phyloP scores from a whole-genome alignment of 2,797 vertebrate species.

The Gymnoscopelus braueri region DNA sequence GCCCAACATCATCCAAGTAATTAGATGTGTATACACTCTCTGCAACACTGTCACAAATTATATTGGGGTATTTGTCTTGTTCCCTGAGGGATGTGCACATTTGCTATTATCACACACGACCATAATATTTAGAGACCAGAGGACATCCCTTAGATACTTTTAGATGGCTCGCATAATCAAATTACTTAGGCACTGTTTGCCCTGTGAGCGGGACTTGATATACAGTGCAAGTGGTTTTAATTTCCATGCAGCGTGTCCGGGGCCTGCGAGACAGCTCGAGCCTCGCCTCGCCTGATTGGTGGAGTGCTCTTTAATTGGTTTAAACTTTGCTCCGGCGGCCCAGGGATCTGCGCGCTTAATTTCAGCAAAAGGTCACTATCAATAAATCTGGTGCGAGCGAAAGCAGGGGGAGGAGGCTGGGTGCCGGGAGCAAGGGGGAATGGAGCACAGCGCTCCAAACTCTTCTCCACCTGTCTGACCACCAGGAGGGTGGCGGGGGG shows the following conservation, averaged over 20 bases:
- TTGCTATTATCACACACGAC: slow-evolving; percentile 47
- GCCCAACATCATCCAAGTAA: slow-evolving; percentile 42
- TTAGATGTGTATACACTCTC: slow-evolving; percentile 47
- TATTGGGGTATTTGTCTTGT: slow-evolving; percentile 32
- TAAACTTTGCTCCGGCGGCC: slow-evolving; percentile 84
- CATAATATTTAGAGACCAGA: slow-evolving; percentile 50
- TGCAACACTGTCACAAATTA: slow-evolving; percentile 15
- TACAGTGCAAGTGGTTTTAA: slow-evolving; percentile 79
- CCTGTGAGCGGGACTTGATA: slow-evolving; percentile 70
- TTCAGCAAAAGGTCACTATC: slow-evolving; percentile 87
- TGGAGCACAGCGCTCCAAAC: slow-evolving; percentile 13
- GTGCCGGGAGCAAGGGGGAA: slow-evolving; percentile 59
- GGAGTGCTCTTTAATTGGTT: slow-evolving; percentile 86
- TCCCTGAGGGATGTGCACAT: slow-evolving; percentile 35
- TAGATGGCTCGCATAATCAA: slow-evolving; percentile 61
- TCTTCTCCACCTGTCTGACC: slow-evolving; percentile 55
- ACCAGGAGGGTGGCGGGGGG: slow-evolving; percentile 65
- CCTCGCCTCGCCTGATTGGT: slow-evolving; percentile 71
- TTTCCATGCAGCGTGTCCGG: slow-evolving; percentile 59
- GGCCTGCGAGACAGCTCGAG: slow-evolving; percentile 64
- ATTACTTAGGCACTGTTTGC: slow-evolving; percentile 67
- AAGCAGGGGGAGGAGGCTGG: slow-evolving; percentile 36
- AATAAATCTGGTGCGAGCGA: slow-evolving; percentile 80
- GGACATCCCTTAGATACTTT: slow-evolving; percentile 51
- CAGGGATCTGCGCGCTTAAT: slow-evolving; percentile 81